These are phyloP conservation scores for Papilio gigon DNA, from an alignment of 2,888 invertebrate species.

Conservation along the genomic window DNA sequence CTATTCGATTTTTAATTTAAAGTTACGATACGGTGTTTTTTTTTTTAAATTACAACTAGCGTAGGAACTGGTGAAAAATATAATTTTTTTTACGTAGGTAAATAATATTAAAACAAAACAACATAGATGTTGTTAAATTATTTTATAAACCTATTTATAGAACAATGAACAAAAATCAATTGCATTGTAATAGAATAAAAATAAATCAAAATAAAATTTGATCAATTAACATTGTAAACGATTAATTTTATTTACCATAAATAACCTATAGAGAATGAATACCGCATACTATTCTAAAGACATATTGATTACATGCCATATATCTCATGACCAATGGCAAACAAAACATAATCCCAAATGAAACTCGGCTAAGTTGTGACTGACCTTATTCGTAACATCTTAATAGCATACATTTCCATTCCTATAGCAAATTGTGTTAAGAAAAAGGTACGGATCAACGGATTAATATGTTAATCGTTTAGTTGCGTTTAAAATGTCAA, in stretches of 20 bases:
- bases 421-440: constrained; percentile 6
- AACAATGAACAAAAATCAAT: neutral
- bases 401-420: constrained; percentile 29
- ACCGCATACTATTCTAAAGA: constrained; percentile 7
- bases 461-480: constrained; percentile 35
- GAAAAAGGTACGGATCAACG: constrained; percentile 29
- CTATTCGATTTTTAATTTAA: neutral
- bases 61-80: neutral
- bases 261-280: neutral
- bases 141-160: neutral
- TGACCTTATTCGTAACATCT: constrained; percentile 11
- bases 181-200: neutral
- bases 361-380: constrained; percentile 20
- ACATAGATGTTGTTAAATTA: too few species aligned
- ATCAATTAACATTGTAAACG: neutral
- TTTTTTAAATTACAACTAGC: neutral
- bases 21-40: neutral
- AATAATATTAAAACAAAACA: neutral
- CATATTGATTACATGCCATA: constrained; percentile 1
- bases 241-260: neutral
- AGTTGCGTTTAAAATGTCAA: constrained; percentile 24
- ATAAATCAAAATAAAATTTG: neutral
- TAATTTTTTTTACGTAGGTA: neutral
- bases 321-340: constrained; percentile 10
- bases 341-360: constrained; percentile 33